Evolutionary conservation across 2,113 vertebrate genomes (phyloP).

Genomic region (Tor tambroides): DNA sequence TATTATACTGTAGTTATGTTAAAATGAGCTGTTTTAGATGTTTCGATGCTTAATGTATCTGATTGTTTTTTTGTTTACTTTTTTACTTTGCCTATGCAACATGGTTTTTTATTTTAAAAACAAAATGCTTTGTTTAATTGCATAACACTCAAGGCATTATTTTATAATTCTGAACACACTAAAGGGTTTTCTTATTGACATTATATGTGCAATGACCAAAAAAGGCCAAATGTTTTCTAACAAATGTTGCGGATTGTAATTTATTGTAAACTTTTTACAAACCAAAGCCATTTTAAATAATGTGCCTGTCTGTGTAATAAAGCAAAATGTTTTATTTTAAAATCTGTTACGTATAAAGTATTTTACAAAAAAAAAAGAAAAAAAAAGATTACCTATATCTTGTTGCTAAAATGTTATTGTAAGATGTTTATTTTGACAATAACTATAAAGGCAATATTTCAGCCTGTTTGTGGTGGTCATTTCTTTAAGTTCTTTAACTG

Average conservation of each 20-base stretch:
- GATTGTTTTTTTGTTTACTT: not conserved
- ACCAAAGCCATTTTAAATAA: not conserved
- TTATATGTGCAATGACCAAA: conserved; percentile 28
- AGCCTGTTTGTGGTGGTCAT: not conserved
- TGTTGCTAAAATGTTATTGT: not conserved
- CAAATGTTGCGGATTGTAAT: conserved; percentile 17
- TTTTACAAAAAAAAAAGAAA: not conserved
- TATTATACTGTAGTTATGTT: not conserved
- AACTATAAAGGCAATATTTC: conserved; percentile 8
- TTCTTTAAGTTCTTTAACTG: not conserved
- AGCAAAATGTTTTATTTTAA: not conserved
- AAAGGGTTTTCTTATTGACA: not conserved
- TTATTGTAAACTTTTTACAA: conserved; percentile 21
- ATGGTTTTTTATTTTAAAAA: not conserved
- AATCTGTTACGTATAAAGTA: not conserved
- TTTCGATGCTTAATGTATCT: not conserved
- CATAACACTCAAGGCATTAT: not conserved
- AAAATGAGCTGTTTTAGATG: not conserved
- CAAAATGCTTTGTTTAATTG: not conserved
- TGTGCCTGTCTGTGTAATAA: not conserved
- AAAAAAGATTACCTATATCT: no score
- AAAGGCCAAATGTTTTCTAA: conserved; percentile 13
- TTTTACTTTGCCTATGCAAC: conserved; percentile 18
- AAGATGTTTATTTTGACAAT: not conserved
- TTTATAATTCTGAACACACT: conserved; percentile 12